Evolutionary conservation across 2,888 invertebrate species (phyloP), one percentile per base, ranked within the genome.

Genomic region (Sialis lutaria): DNA sequence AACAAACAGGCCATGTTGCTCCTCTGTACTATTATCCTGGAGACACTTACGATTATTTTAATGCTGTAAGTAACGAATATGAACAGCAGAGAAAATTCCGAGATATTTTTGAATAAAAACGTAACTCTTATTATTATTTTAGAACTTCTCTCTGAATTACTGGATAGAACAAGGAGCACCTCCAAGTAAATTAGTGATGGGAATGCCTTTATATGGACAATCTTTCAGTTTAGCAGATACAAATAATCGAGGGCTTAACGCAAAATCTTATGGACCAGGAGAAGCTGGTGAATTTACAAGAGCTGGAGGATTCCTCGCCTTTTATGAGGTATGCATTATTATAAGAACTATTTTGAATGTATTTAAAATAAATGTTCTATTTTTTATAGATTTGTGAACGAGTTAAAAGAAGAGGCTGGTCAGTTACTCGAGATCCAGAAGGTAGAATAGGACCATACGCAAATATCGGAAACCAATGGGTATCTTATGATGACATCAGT

Each of bases 191-290:
- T 58, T 87, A 0, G 69, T 85, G 1, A 68, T 86, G 68, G 84
- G 83, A 42, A 73, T 86, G 63, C 85, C 86, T 0, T 67, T 83
- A 32, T 87, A 86, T 59, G 86, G 81, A 0, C 82, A 85, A 53
- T 74, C 82, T 0, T 87, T 86, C 64, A 75, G 77, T 44, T 60
- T 82, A 54, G 67, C 73, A 45, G 67, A 75, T 48, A 56, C 64
- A 4, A 57, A 62, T 1, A 61, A 69, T 4, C 62, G 67, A 30
- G 73, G 70, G 0, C 60, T 79, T 0, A 77, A 79, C 44, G 73
- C 77, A 0, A 71, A 72, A 22, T 65, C 75, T 0, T 65, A 71
- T 30, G 81, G 82, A 1, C 77, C 79, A 0, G 85, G 84, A 2
- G 71, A 74, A 54, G 77, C 81, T 1, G 85, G 84, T 2, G 70